Conservation (phyloP, 2,888 invertebrate genomes). For the Melangyna quadrimaculata region DNA sequence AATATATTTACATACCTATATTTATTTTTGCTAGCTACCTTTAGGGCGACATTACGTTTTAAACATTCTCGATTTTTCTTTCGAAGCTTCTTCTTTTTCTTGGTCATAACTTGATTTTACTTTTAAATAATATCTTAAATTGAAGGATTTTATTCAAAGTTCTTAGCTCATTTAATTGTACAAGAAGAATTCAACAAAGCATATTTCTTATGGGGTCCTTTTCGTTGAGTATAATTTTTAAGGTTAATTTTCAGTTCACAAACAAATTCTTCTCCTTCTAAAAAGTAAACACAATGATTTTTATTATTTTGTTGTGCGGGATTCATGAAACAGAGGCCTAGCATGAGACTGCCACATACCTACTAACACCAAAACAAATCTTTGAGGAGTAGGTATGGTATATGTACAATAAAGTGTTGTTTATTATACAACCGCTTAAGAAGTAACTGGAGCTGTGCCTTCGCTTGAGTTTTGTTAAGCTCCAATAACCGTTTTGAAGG, state of each 20-base stretch:
- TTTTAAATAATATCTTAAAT: background rate
- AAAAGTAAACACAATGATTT: slow-evolving; percentile 6
- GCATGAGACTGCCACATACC: background rate
- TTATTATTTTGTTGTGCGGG: slow-evolving; percentile 1
- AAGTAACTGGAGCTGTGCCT: slow-evolving; percentile 33
- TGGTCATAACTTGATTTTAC: background rate
- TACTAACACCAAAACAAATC: background rate
- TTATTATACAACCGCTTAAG: slow-evolving; percentile 31
- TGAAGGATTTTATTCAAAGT: slow-evolving; percentile 3
- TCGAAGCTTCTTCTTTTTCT: background rate
- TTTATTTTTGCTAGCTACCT: background rate
- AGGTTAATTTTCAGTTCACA: slow-evolving; percentile 14
- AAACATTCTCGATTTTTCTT: background rate
- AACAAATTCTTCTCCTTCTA: background rate
- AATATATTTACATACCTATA: background rate
- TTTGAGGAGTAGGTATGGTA: background rate
- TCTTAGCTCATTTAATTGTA: slow-evolving; percentile 48
- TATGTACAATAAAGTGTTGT: background rate
- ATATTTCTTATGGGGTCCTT: background rate
- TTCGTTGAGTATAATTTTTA: background rate
- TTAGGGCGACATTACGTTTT: background rate
- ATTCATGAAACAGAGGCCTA: background rate
- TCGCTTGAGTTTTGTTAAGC: slow-evolving; percentile 20
- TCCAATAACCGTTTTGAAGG: slow-evolving; percentile 11
- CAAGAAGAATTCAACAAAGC: background rate